These are phyloP conservation scores for Boleophthalmus pectinirostris DNA, from an alignment of 2,113 vertebrate genomes.

Conservation along the genomic window DNA sequence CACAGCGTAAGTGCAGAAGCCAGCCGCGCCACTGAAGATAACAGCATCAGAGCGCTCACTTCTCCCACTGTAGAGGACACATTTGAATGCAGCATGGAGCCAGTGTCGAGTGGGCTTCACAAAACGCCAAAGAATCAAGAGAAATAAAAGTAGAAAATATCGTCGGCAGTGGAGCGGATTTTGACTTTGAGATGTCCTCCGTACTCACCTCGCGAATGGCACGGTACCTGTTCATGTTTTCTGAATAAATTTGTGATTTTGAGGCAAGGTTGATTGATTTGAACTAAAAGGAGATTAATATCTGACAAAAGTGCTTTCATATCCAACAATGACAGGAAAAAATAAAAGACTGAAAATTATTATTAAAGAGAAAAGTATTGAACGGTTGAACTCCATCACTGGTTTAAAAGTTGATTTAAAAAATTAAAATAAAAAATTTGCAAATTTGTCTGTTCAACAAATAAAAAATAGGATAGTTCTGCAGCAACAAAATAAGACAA, in stretches of 20 bases:
- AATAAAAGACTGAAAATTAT: background rate
- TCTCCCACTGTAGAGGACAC: conserved; percentile 20
- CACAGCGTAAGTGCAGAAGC: conserved; percentile 14
- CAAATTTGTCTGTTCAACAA: background rate
- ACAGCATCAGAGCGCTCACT: conserved; percentile 39
- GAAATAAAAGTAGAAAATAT: conserved; percentile 20
- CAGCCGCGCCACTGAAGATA: conserved; percentile 33
- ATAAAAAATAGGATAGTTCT: background rate
- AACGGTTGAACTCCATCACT: background rate
- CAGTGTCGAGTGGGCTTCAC: conserved; percentile 13
- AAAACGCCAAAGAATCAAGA: conserved; percentile 28
- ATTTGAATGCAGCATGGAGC: conserved; percentile 33
- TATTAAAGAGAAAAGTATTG: background rate
- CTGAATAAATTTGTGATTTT: background rate
- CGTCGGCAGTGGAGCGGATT: conserved; percentile 10
- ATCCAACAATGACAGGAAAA: background rate
- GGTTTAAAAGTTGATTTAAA: background rate
- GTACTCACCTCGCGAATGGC: no score
- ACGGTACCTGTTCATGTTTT: background rate
- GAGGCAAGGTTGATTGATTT: background rate
- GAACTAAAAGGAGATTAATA: background rate
- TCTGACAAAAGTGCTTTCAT: background rate
- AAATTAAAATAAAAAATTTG: no score
- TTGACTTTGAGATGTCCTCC: conserved; percentile 54
- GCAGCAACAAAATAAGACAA: background rate